Percentiles rank a stretch among this genome's conserved stretches.
These are phyloP conservation scores for Cetonia aurata DNA, from an alignment of 2,888 invertebrate genomes.

Conservation along the genomic window DNA sequence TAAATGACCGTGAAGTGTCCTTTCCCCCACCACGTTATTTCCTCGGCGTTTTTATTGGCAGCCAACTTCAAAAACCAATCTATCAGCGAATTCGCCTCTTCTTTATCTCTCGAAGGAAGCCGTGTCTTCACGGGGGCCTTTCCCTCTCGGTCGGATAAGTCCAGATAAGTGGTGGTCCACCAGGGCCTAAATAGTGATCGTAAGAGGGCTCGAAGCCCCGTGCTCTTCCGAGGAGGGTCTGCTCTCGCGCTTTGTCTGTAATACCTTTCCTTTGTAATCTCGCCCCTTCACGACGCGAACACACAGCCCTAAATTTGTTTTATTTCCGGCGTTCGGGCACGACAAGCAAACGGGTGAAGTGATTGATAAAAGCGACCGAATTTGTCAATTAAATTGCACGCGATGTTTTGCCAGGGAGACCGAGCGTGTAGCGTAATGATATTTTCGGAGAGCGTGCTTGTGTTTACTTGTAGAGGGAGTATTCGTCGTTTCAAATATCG, in stretches of 20 bases:
- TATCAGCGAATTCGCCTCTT: too few relatives aligned
- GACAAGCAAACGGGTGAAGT: slow-evolving; percentile 5
- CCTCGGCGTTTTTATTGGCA: too few relatives aligned
- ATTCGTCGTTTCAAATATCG: too few relatives aligned
- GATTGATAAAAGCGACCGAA: slow-evolving; percentile 34
- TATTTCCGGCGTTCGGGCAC: slow-evolving; percentile 19
- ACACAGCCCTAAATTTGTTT: slow-evolving; percentile 34
- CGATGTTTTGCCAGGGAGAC: neutral
- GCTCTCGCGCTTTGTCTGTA: slow-evolving; percentile 26
- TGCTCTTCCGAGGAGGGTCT: too few relatives aligned
- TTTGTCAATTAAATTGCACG: slow-evolving; percentile 32
- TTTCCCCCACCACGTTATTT: too few relatives aligned
- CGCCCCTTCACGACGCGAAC: slow-evolving; percentile 16
- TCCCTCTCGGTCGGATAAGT: slow-evolving; percentile 14
- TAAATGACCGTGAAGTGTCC: too few relatives aligned
- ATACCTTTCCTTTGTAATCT: slow-evolving; percentile 38
- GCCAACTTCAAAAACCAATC: too few relatives aligned
- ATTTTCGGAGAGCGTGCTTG: too few relatives aligned
- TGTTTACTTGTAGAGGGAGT: too few relatives aligned
- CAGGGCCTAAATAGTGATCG: slow-evolving; percentile 23
- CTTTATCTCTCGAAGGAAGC: too few relatives aligned
- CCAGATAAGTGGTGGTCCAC: slow-evolving; percentile 37
- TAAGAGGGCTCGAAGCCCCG: slow-evolving; percentile 20
- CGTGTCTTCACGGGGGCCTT: too few relatives aligned
- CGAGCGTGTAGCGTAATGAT: too few relatives aligned